A percentile compares a stretch with the other conserved stretches of the same genome.
phyloP scores from a whole-genome alignment of 2,888 invertebrate species.

The Luperina testacea region DNA sequence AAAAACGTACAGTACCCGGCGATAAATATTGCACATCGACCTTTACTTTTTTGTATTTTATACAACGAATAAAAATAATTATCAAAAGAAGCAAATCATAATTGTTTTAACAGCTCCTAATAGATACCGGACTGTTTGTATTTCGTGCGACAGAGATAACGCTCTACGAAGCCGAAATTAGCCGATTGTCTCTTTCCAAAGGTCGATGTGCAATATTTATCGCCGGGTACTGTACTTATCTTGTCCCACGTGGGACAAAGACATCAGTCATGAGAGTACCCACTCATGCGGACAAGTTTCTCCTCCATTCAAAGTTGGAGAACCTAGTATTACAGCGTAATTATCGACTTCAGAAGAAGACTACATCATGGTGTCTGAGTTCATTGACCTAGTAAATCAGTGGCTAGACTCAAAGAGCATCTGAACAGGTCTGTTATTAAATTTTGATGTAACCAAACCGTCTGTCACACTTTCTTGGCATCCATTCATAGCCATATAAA shows the following conservation, averaged over 20 bases:
- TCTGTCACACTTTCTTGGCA: slow-evolving; percentile 52
- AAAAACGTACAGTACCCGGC: too few relatives aligned
- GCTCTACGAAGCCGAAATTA: too few relatives aligned
- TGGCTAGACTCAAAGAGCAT: slow-evolving; percentile 40
- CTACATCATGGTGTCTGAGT: slow-evolving; percentile 23
- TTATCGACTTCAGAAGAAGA: slow-evolving; percentile 38
- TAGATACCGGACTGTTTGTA: too few relatives aligned
- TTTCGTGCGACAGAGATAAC: too few relatives aligned
- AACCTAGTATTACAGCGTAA: slow-evolving; percentile 39
- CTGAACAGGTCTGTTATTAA: slow-evolving; percentile 40
- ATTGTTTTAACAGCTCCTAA: too few relatives aligned
- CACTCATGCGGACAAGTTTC: neutral
- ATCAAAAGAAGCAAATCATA: too few relatives aligned
- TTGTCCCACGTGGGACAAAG: neutral
- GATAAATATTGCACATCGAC: too few relatives aligned
- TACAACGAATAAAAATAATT: too few relatives aligned
- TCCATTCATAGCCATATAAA: slow-evolving; percentile 26
- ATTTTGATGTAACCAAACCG: slow-evolving; percentile 41
- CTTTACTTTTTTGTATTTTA: too few relatives aligned
- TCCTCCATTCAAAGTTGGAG: neutral
- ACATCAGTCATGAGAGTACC: neutral
- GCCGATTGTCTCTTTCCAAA: too few relatives aligned
- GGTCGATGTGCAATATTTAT: too few relatives aligned
- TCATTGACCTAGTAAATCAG: slow-evolving; percentile 48
- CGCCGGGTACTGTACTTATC: too few relatives aligned